Base-by-base conservation (phyloP, 2,888 invertebrate species). In the Xylocampa areola region DNA sequence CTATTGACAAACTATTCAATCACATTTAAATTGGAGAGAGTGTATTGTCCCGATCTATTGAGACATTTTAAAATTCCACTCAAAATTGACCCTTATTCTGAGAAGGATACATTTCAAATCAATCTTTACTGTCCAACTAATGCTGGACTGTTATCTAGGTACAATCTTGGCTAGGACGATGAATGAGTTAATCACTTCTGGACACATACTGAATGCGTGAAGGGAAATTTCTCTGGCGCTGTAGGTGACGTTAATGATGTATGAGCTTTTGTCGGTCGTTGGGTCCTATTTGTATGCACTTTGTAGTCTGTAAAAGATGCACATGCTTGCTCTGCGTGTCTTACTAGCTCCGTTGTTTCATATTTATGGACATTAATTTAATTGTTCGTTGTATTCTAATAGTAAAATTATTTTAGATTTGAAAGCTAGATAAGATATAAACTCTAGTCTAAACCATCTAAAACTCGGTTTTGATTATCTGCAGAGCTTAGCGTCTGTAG, bases 11-110 rank as follows among this genome's bases (percentile, higher is more conserved):
- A 76, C 70, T 76, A 68, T 76, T 75, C 79, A 86, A 86, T 80
- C 77, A 74, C 77, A 82, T 81, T 83, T 65, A 76, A 82, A 83
- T 80, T 68, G 77, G 89, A 87, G 89, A 89, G 89, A 90, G 89
- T 85, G 77, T 73, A 80, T 81, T 83, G 80, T 83, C 64, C 81
- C 83, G 81, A 85, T 82, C 80, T 77, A 82, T 64, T 45, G 43
- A 59, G 39, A 68, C 59, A 54, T 62, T 61, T 50, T 5, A 21
- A 14, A 16, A 11, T 6, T 32, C 4, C 36, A 53, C 3, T 37
- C 36, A 39, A 81, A 73, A 54, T 50, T 59, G 14, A 25, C 43
- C 64, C 63, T 69, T 77, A 73, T 19, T 4, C 5, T 17, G 27
- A 64, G 30, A 6, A 11, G 10, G 23, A 63, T 76, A 71, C 69